A percentile compares a stretch with the other conserved stretches of the same genome.
phyloP scores from a whole-genome alignment of 2,113 vertebrate species.

The Pseudorasbora parva region DNA sequence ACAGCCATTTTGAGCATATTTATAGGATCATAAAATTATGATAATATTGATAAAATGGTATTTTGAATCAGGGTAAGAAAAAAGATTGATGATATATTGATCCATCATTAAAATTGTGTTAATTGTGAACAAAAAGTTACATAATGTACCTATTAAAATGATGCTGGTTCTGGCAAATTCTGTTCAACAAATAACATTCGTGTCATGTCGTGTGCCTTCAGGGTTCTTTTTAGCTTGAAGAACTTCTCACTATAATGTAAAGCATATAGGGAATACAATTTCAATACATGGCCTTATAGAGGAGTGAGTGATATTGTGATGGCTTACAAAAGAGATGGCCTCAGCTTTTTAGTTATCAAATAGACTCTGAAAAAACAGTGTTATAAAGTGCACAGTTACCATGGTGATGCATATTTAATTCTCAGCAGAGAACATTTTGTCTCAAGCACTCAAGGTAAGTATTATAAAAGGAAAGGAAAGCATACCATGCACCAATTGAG shows the following conservation, averaged over 20 bases:
- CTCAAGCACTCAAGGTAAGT: constrained; percentile 19
- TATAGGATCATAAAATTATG: too few species aligned
- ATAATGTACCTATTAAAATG: too few species aligned
- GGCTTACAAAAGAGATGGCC: not conserved
- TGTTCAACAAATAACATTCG: not conserved
- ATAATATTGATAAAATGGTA: too few species aligned
- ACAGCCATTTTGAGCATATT: too few species aligned
- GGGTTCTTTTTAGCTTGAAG: too few species aligned
- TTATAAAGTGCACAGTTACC: constrained; percentile 34
- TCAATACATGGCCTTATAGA: not conserved
- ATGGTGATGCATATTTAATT: constrained; percentile 46
- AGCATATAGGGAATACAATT: not conserved
- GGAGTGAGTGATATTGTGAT: constrained; percentile 3
- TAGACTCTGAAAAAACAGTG: not conserved
- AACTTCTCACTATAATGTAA: not conserved
- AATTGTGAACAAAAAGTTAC: too few species aligned
- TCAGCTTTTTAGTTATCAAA: not conserved
- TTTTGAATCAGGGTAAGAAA: too few species aligned
- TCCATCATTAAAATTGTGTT: too few species aligned
- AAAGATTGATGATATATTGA: too few species aligned
- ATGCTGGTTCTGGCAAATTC: not conserved
- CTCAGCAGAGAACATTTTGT: constrained; percentile 23
- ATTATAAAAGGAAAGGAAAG: not conserved
- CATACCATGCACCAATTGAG: constrained; percentile 6
- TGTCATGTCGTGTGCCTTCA: not conserved